These are phyloP conservation scores for Diplodus sargus DNA, from an alignment of 2,797 vertebrate species.

Conservation along the genomic window DNA sequence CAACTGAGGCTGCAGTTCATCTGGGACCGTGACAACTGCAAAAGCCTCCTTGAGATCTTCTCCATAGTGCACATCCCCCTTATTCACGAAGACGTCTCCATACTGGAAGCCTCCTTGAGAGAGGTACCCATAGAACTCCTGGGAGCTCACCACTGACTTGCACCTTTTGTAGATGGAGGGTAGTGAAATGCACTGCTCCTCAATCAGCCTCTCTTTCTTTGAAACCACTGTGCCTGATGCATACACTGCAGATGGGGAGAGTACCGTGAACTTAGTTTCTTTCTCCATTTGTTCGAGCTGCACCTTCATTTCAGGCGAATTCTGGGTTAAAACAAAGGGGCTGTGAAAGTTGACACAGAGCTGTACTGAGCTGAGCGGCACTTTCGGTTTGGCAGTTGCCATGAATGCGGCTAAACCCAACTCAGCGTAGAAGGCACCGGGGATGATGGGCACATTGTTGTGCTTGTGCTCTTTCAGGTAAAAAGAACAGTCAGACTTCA, in stretches of 20 bases:
- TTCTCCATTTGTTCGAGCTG: slow-evolving; percentile 73
- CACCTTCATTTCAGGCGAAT: slow-evolving; percentile 81
- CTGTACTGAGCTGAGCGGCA: slow-evolving; percentile 82
- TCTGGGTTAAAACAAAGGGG: slow-evolving; percentile 82
- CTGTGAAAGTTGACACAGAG: slow-evolving; percentile 85
- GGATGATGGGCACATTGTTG: slow-evolving; percentile 84
- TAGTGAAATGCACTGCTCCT: slow-evolving; percentile 82
- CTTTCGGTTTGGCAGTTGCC: slow-evolving; percentile 80
- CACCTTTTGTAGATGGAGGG: slow-evolving; percentile 84
- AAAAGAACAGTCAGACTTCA: slow-evolving; percentile 73
- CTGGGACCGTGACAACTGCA: slow-evolving; percentile 81
- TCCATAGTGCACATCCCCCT: slow-evolving; percentile 85
- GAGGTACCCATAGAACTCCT: slow-evolving; percentile 84
- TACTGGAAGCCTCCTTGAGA: slow-evolving; percentile 88
- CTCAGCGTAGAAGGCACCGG: slow-evolving; percentile 88
- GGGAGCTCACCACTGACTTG: slow-evolving; percentile 74
- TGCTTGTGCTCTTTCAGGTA: slow-evolving; percentile 89
- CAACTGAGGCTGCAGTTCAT: slow-evolving; percentile 78
- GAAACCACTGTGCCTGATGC: slow-evolving; percentile 83
- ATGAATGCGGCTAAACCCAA: slow-evolving; percentile 86
- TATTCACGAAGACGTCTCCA: slow-evolving; percentile 84
- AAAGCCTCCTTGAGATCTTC: slow-evolving; percentile 86
- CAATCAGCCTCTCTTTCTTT: slow-evolving; percentile 65
- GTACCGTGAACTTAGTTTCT: slow-evolving; percentile 78
- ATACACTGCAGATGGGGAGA: slow-evolving; percentile 80